These are phyloP conservation scores for Odontocerum albicorne DNA, from an alignment of 2,888 invertebrate genomes.

Conservation along the genomic window DNA sequence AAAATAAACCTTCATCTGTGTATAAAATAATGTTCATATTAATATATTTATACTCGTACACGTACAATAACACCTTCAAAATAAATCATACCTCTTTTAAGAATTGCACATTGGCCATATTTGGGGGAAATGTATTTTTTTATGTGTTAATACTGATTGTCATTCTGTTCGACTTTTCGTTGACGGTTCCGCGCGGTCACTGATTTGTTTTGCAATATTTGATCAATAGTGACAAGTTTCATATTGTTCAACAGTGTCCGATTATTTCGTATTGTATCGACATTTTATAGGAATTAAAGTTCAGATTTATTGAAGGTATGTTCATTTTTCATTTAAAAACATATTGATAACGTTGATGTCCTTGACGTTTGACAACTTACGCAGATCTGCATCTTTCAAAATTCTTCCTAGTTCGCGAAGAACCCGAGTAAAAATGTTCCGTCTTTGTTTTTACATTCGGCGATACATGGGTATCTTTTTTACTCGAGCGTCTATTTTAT, in stretches of 20 bases:
- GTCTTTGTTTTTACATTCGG: conserved; percentile 18
- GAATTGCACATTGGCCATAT: background rate
- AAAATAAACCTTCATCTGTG: too few species aligned
- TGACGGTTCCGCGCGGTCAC: conserved; percentile 5
- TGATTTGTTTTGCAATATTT: conserved; percentile 6
- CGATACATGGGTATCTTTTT: too few species aligned
- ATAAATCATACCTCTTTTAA: too few species aligned
- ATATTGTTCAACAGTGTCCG: too few species aligned
- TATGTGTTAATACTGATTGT: conserved; percentile 7
- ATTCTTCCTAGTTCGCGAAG: background rate
- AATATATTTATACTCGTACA: too few species aligned
- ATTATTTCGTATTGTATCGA: too few species aligned
- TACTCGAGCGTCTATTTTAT: too few species aligned
- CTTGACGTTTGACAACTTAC: conserved; percentile 32
- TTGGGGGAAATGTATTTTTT: background rate
- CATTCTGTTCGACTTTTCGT: conserved; percentile 17
- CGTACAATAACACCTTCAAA: too few species aligned
- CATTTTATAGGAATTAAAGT: background rate
- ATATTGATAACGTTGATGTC: conserved; percentile 31
- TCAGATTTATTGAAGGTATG: conserved; percentile 21
- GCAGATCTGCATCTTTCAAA: conserved; percentile 1
- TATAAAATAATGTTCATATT: too few species aligned
- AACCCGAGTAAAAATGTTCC: conserved; percentile 3
- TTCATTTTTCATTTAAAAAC: conserved; percentile 21
- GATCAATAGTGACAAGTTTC: background rate